Conservation (phyloP, 2,113 vertebrate species). For the Phyllostomus hastatus region DNA sequence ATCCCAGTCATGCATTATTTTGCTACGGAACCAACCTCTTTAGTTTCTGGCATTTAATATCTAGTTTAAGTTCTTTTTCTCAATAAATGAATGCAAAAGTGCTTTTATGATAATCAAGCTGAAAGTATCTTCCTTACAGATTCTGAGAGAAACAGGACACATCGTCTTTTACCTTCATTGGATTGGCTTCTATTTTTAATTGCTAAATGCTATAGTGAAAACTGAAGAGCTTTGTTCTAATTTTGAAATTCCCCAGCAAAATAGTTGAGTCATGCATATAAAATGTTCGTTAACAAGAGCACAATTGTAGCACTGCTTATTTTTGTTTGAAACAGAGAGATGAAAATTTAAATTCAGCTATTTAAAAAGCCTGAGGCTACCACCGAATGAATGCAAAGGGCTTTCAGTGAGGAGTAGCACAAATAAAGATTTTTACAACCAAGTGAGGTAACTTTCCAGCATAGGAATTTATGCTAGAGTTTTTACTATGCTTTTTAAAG, state of each 20-base stretch:
- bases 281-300: slow-evolving; percentile 54
- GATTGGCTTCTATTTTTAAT: slow-evolving; percentile 35
- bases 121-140: neutral
- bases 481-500: slow-evolving; percentile 37
- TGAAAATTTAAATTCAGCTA: slow-evolving; percentile 59
- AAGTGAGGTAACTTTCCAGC: slow-evolving; percentile 26
- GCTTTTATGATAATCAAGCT: neutral
- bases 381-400: slow-evolving; percentile 2
- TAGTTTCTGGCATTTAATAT: neutral
- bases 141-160: neutral
- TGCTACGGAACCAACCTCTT: neutral
- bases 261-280: slow-evolving; percentile 36
- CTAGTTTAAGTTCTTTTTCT: neutral
- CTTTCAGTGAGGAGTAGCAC: neutral
- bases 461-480: slow-evolving; percentile 44
- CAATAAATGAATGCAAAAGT: slow-evolving; percentile 32
- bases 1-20: neutral
- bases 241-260: slow-evolving; percentile 55
- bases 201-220: neutral
- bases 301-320: slow-evolving; percentile 41
- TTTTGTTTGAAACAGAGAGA: slow-evolving; percentile 67
- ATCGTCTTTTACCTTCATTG: slow-evolving; percentile 10
- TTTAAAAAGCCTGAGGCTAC: slow-evolving; percentile 18
- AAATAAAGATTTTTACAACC: slow-evolving; percentile 50
- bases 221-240: slow-evolving; percentile 43